Base-by-base conservation (phyloP, 37 sponge, comb jelly and placozoan species). In the Corticium candelabrum region DNA sequence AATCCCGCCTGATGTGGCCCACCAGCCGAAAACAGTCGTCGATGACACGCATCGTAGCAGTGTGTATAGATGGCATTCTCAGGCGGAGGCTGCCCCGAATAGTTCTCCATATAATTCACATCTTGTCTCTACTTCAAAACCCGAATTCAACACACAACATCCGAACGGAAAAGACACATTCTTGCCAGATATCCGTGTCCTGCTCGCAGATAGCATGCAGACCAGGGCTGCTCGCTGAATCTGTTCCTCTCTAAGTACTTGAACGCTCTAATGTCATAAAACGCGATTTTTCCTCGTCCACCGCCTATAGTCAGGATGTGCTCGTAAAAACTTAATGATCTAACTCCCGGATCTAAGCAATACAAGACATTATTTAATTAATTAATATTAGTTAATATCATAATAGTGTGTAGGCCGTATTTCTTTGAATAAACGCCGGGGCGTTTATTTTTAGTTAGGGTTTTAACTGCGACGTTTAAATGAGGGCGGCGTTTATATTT, bases 41-140 rank as follows among this genome's bases (percentile, higher is more conserved):
- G 79, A 41, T 85, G 82, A 30, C 80, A 78, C n/a, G 90, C 89
- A 67, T 88, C 92, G 78, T 96, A 96, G 35, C 80, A 79, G 79
- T 96, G 97, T 27, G 97, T 90, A 74, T 93, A 93, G 36, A 96
- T 85, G 74, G 94, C 90, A 83, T 90, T 90, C 33, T 85, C 85
- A 21, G 87, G 88, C 2, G 82, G 82, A 21, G 88, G 87, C 15
- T 83, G 30, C 35, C 82, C 84, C 50, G 79, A 82, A 75, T 89
- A 94, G 72, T 87, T 87, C 67, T 87, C 85, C 33, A 83, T 39
- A 38, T 87, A 94, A 34, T 79, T 90, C 27, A 77, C 82, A 76
- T 94, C 94, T 40, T 76, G 74, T 75, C 86, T 80, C 92, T 91
- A 75, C 62, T 50, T 27, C 62, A 50, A 50, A 21, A 50, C 62